Evolutionary conservation across 1,140 invertebrate genomes (phyloP).

Genomic region (Drosophila bifasciata): DNA sequence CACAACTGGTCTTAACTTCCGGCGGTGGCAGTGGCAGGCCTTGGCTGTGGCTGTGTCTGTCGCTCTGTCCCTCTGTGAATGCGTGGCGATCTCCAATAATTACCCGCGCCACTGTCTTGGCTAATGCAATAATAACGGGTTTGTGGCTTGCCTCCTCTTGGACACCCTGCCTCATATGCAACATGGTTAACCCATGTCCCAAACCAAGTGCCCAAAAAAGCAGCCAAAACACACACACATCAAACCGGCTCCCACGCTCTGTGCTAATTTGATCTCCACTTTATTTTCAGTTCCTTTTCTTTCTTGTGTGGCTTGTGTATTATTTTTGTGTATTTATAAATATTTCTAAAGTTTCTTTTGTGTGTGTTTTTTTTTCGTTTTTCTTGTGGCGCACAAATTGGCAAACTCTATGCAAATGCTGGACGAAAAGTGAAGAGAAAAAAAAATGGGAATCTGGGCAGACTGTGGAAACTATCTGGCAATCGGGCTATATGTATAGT

Average conservation of each 20-base stretch:
- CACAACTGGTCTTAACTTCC: constrained; percentile 70
- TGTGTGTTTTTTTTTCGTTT: constrained; percentile 20
- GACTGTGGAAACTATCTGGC: constrained; percentile 34
- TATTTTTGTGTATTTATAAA: constrained; percentile 72
- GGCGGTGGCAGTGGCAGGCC: constrained; percentile 57
- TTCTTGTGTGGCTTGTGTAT: constrained; percentile 17
- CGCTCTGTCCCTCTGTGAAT: constrained; percentile 12
- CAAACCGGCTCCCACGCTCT: constrained; percentile 79
- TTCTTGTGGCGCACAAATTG: constrained; percentile 41
- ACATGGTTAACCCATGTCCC: constrained; percentile 51
- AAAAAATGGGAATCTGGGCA: constrained; percentile 22
- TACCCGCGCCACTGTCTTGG: constrained; percentile 59
- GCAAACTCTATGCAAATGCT: constrained; percentile 67
- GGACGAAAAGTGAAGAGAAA: constrained; percentile 47
- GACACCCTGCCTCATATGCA: constrained; percentile 35
- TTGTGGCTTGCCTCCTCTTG: constrained; percentile 25
- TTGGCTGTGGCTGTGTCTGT: constrained; percentile 39
- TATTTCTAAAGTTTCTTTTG: constrained; percentile 56
- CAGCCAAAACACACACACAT: constrained; percentile 15
- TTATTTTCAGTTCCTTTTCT: constrained; percentile 42
- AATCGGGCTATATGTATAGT: no score
- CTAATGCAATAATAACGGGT: constrained; percentile 63
- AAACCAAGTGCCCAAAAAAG: constrained; percentile 23
- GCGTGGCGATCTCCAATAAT: constrained; percentile 59
- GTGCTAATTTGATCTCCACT: constrained; percentile 81